Evolutionary conservation across 2,888 invertebrate genomes (phyloP).

Genomic region (Troides oblongomaculatus): DNA sequence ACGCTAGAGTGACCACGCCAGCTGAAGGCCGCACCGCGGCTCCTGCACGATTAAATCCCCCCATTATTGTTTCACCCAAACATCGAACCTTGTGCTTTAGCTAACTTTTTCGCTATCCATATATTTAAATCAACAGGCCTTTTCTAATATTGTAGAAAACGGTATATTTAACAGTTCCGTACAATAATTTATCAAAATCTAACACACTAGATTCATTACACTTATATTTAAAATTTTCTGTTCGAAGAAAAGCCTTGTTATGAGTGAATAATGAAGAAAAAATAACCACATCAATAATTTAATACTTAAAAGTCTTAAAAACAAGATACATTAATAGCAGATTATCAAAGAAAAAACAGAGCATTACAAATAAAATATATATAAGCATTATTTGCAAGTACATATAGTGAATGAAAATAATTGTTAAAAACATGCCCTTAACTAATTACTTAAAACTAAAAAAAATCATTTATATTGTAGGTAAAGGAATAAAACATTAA

Average conservation of each 20-base stretch:
- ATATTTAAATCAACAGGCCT: constrained; percentile 1
- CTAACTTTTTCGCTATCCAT: neutral
- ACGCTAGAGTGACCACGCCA: constrained; percentile 81
- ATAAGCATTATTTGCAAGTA: no score
- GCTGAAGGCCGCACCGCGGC: constrained; percentile 81
- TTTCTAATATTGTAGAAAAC: neutral
- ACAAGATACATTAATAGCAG: no score
- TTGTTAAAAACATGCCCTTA: no score
- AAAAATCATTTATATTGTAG: neutral
- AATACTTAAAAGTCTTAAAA: no score
- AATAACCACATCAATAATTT: neutral
- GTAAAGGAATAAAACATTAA: neutral
- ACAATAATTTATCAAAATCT: no score
- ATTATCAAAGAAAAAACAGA: no score
- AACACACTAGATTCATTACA: no score
- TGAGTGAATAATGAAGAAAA: neutral
- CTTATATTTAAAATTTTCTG: no score
- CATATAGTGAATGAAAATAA: no score
- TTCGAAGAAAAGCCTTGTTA: neutral
- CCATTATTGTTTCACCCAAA: constrained; percentile 57
- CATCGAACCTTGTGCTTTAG: neutral
- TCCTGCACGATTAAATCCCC: constrained; percentile 78
- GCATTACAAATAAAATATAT: no score
- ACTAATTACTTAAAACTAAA: no score
- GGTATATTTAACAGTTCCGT: neutral